Percentiles rank a stretch among this genome's conserved stretches.
phyloP scores from a whole-genome alignment of 1,140 invertebrate genomes.

The Diuraphis noxia region DNA sequence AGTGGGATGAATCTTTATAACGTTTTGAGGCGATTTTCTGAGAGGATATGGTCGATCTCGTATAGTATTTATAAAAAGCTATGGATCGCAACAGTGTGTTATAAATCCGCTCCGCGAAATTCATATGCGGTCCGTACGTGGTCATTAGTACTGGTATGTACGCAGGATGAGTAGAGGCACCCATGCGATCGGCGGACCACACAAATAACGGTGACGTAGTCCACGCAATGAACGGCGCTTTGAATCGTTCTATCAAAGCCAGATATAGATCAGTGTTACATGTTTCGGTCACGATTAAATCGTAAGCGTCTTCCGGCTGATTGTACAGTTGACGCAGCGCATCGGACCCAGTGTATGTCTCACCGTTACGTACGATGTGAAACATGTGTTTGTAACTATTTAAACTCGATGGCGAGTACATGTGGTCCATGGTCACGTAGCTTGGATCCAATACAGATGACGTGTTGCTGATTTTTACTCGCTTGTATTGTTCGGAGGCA shows the following conservation, averaged over 20 bases:
- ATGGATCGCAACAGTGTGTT: constrained; percentile 11
- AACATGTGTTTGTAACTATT: constrained; percentile 45
- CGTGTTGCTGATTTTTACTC: constrained; percentile 54
- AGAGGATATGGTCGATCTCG: neutral
- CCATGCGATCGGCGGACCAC: constrained; percentile 64
- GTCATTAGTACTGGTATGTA: constrained; percentile 55
- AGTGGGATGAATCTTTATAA: constrained; percentile 63
- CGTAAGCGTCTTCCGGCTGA: constrained; percentile 57
- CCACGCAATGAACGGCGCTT: constrained; percentile 65
- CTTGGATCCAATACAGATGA: neutral
- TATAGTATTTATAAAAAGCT: constrained; percentile 15
- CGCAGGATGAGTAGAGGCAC: constrained; percentile 54
- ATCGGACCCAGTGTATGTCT: neutral
- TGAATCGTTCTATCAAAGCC: constrained; percentile 58
- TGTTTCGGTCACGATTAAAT: constrained; percentile 58
- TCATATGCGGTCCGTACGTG: neutral
- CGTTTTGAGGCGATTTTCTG: constrained; percentile 20
- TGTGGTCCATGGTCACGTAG: constrained; percentile 1
- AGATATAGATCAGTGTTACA: constrained; percentile 57
- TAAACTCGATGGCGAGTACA: neutral
- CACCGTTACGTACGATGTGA: neutral
- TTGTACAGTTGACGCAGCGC: neutral
- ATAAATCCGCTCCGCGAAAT: constrained; percentile 18
- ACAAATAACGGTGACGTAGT: constrained; percentile 66
- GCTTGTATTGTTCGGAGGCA: constrained; percentile 62